phyloP scores from a whole-genome alignment of 2,888 invertebrate genomes.

The Platycnemis pennipes region DNA sequence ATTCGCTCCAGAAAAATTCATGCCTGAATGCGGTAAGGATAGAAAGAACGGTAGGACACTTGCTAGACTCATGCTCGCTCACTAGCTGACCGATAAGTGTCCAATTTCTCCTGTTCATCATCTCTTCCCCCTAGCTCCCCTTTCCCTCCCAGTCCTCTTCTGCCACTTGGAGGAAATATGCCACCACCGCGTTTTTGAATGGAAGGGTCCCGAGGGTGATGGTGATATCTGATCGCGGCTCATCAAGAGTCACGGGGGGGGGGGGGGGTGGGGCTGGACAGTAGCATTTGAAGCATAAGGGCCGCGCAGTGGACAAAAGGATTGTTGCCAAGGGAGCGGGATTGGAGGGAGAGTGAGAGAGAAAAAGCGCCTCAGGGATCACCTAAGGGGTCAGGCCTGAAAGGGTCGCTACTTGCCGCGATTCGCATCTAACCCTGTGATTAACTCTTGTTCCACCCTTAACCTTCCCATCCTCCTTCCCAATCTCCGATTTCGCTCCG shows the following conservation, averaged over 20 bases:
- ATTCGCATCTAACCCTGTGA: constrained; percentile 8
- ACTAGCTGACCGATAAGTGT: constrained; percentile 61
- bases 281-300: not conserved
- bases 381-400: not conserved
- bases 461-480: not conserved
- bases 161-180: not conserved
- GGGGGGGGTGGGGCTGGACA: not conserved
- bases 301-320: not conserved
- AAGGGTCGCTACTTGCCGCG: not conserved
- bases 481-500: not conserved
- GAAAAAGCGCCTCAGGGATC: not conserved
- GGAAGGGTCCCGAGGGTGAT: not conserved
- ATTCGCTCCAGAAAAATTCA: not conserved
- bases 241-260: not conserved
- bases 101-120: not conserved
- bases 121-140: not conserved
- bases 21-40: not conserved
- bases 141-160: not conserved
- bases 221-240: constrained; percentile 54
- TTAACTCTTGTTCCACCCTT: not conserved
- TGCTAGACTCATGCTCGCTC: not conserved
- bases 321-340: not conserved
- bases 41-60: not conserved
- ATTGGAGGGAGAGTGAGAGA: not conserved
- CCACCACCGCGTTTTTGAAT: constrained; percentile 13